Percentiles rank a stretch among this genome's conserved stretches.
These are phyloP conservation scores for Phycodurus eques DNA, from an alignment of 2,113 vertebrate genomes.

Conservation along the genomic window DNA sequence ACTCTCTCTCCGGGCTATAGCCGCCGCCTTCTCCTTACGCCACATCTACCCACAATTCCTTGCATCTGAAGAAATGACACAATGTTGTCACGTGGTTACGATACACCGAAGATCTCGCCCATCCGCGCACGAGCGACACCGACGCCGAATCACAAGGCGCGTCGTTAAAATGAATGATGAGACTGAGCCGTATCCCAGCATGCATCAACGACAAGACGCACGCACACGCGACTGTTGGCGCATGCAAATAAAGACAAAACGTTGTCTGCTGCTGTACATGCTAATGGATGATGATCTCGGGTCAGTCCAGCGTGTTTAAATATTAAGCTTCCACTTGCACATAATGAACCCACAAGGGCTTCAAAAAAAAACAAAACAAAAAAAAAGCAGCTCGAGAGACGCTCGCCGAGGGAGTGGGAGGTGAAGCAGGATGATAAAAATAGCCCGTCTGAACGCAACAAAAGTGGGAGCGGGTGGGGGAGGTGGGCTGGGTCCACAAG, in stretches of 20 bases:
- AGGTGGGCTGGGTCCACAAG: constrained; percentile 35
- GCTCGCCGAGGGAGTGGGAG: constrained; percentile 45
- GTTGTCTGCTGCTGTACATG: constrained; percentile 35
- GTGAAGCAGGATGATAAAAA: constrained; percentile 69
- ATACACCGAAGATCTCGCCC: neutral
- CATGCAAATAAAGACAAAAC: constrained; percentile 15
- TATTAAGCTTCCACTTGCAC: neutral
- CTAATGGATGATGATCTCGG: constrained; percentile 45
- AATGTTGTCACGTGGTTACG: too few relatives aligned
- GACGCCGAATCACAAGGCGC: too few relatives aligned
- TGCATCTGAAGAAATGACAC: too few relatives aligned
- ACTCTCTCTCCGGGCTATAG: neutral
- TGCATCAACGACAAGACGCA: constrained; percentile 18
- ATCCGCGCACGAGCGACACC: neutral
- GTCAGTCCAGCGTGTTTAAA: constrained; percentile 35
- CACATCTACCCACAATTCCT: too few relatives aligned
- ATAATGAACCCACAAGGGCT: neutral
- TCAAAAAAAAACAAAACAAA: neutral
- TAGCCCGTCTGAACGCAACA: constrained; percentile 69
- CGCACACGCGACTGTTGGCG: constrained; percentile 4
- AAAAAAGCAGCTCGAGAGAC: neutral
- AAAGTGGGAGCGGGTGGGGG: constrained; percentile 38
- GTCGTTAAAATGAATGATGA: constrained; percentile 2
- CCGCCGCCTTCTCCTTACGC: too few relatives aligned
- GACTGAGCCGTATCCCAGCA: constrained; percentile 21